These are phyloP conservation scores for Epinephelus lanceolatus DNA, from an alignment of 2,113 vertebrate species.

Conservation along the genomic window DNA sequence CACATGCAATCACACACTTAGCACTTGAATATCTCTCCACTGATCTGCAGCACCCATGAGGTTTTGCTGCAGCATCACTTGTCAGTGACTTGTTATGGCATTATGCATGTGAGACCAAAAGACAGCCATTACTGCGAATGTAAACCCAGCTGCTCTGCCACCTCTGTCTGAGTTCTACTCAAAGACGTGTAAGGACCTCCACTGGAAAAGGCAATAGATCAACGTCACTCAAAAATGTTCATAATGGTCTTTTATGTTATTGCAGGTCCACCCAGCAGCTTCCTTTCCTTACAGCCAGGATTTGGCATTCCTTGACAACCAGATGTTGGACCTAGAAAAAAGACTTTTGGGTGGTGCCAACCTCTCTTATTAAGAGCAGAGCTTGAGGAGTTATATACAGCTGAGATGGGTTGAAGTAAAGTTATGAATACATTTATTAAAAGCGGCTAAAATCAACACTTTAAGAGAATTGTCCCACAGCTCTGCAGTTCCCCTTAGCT, in stretches of 20 bases:
- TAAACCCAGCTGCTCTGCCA: constrained; percentile 57
- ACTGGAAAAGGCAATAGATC: constrained; percentile 64
- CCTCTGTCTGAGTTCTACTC: constrained; percentile 29
- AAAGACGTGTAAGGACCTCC: constrained; percentile 18
- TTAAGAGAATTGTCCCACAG: neutral
- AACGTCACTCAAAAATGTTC: constrained; percentile 65
- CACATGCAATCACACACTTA: constrained; percentile 3
- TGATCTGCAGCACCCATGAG: constrained; percentile 40
- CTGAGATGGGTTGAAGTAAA: constrained; percentile 15
- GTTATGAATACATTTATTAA: neutral
- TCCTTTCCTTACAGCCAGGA: constrained; percentile 46
- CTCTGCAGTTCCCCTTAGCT: neutral
- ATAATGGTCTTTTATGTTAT: constrained; percentile 69
- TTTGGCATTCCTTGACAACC: constrained; percentile 60
- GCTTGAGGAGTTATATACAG: neutral
- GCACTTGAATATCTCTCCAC: constrained; percentile 12
- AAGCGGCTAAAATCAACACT: neutral
- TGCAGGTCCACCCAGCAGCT: constrained; percentile 67
- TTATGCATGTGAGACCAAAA: constrained; percentile 16
- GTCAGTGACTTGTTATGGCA: constrained; percentile 49
- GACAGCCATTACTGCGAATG: constrained; percentile 10
- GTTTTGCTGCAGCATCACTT: constrained; percentile 53
- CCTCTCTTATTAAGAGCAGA: constrained; percentile 33
- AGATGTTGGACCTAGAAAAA: constrained; percentile 62
- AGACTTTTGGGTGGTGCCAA: constrained; percentile 41